phyloP scores from a whole-genome alignment of 2,888 invertebrate species.

The Scelioninae gen. 1 region DNA sequence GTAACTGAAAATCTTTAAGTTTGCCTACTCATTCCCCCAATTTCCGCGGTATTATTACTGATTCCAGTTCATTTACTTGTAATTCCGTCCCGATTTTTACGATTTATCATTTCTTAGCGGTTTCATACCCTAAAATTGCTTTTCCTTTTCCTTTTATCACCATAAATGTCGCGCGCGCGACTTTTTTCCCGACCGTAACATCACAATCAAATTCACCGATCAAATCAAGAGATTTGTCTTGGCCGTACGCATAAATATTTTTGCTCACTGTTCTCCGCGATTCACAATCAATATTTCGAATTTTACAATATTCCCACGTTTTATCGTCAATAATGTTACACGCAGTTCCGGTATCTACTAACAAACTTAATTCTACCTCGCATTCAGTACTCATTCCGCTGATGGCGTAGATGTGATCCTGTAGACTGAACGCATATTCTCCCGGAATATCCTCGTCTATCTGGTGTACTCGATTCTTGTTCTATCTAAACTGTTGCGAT shows the following conservation, averaged over 20 bases:
- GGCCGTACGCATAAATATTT: constrained; percentile 69
- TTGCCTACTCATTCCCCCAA: constrained; percentile 56
- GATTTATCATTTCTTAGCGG: constrained; percentile 61
- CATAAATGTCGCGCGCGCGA: constrained; percentile 58
- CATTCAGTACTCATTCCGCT: no score
- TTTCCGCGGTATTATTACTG: neutral
- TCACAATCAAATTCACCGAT: constrained; percentile 70
- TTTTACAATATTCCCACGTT: constrained; percentile 69
- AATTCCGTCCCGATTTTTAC: constrained; percentile 67
- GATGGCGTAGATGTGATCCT: no score
- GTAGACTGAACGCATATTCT: no score
- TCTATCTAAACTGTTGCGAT: no score
- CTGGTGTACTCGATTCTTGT: no score
- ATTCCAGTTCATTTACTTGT: constrained; percentile 1
- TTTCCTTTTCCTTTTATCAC: constrained; percentile 33
- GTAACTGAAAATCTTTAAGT: constrained; percentile 74
- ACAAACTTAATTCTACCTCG: constrained; percentile 59
- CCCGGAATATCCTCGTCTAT: no score
- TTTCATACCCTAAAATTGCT: constrained; percentile 69
- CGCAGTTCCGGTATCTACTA: constrained; percentile 66
- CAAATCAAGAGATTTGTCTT: constrained; percentile 51
- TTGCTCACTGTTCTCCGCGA: constrained; percentile 58
- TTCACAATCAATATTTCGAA: constrained; percentile 27
- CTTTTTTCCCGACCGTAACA: constrained; percentile 47
- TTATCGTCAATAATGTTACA: constrained; percentile 68